Evolutionary conservation across 2,797 vertebrate genomes (phyloP), one percentile per base, ranked within the genome.

Genomic region (Lacerta viridis): DNA sequence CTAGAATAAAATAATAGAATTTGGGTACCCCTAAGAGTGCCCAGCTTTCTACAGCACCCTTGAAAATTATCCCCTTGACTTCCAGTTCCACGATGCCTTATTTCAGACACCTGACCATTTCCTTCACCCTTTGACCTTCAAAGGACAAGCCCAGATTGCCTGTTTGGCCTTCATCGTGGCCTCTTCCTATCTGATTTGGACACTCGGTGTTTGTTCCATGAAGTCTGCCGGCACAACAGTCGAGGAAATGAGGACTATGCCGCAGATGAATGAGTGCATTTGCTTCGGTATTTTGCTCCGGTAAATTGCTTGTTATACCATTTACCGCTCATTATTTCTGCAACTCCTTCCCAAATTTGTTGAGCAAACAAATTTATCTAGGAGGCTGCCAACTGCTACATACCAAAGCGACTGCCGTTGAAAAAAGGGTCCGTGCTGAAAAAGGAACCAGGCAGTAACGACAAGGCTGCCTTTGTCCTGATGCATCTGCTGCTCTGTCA

Each of bases 401-500:
- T 3, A 0, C 15, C 29, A 86, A 84, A 87, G 84, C n/a, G 82
- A 5, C 10, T 87, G 36, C 61, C 10, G 33, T 27, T 5, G 36
- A 85, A 88, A 85, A n/a, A 72, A 90, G 84, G 64, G 43, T 1
- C 29, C 18, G 27, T 29, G 8, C 17, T 69, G 50, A 85, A 0
- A 87, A 55, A 55, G 50, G 39, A 88, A n/a, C 33, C 17, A 23
- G 3, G 4, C 15, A 46, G 25, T 1, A 0, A 64, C 61, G 80
- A 90, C 77, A 94, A 90, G 71, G 20, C 61, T 10, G 25, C 0
- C 88, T 91, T 95, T 87, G 79, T 92, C 89, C 77, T 91, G 39
- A 7, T 7, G 18, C 90, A 93, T 78, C 93, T 94, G 88, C 89
- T 83, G 36, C 25, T 0, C 59, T 89, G 41, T 90, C 92, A 91